Conservation (phyloP, 2,888 invertebrate genomes). For the Drosophila seclusa region DNA sequence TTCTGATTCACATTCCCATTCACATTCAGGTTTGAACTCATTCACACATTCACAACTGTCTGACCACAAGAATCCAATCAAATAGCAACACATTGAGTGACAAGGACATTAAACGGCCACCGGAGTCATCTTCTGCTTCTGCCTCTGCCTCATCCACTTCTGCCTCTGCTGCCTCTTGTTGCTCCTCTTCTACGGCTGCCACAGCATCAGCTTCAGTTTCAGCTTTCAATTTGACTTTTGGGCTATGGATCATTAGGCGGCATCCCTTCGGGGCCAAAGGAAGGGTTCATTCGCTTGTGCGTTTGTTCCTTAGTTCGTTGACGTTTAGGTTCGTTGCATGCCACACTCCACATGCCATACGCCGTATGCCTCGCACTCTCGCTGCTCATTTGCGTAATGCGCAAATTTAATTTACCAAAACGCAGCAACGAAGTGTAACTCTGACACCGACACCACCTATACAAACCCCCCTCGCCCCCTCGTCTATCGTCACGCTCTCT, state of each 20-base stretch:
- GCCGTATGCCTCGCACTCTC: conserved; percentile 18
- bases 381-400: conserved; percentile 82
- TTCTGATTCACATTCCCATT: neutral
- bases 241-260: conserved; percentile 78
- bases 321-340: conserved; percentile 32
- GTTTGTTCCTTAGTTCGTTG: conserved; percentile 15
- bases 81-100: conserved; percentile 43
- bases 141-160: neutral
- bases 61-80: conserved; percentile 70
- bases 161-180: neutral
- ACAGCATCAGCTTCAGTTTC: neutral
- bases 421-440: conserved; percentile 55
- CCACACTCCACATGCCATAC: conserved; percentile 17
- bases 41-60: conserved; percentile 32
- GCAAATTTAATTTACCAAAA: conserved; percentile 80
- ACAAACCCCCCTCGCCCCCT: neutral
- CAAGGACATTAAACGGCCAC: conserved; percentile 25
- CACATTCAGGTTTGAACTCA: conserved; percentile 13
- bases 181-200: neutral
- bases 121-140: neutral
- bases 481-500: neutral
- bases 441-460: neutral
- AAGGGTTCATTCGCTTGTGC: conserved; percentile 34
- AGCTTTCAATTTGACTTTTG: conserved; percentile 50
- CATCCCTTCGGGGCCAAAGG: conserved; percentile 14